Conservation (phyloP, 1,140 invertebrate genomes). For the Chlorops oryzae region DNA sequence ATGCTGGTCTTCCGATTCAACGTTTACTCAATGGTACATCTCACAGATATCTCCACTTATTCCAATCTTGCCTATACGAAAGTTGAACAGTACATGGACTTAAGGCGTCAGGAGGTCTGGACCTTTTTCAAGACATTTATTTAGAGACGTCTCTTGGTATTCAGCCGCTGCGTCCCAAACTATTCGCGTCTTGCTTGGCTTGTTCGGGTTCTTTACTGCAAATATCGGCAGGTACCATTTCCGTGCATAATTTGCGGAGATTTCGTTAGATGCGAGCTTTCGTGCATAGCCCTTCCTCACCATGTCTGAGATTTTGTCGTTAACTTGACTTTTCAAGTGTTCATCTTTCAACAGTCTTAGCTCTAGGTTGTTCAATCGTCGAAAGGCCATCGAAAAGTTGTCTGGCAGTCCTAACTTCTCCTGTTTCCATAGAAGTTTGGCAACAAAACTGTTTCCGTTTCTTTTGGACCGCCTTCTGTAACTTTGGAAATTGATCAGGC, state of each 20-base stretch:
- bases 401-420: too few species aligned
- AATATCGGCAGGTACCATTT: conserved; percentile 20
- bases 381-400: not conserved
- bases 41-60: conserved; percentile 27
- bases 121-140: conserved; percentile 22
- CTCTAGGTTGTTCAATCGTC: not conserved
- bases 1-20: conserved; percentile 18
- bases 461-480: too few species aligned
- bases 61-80: conserved; percentile 21
- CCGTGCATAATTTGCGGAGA: not conserved
- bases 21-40: conserved; percentile 26
- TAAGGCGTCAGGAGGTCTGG: conserved; percentile 27
- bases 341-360: not conserved
- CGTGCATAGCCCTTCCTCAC: not conserved
- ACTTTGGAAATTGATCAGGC: not conserved
- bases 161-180: conserved; percentile 25
- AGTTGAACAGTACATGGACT: conserved; percentile 22
- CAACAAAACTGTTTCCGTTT: too few species aligned
- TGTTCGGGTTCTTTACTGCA: conserved; percentile 21
- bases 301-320: not conserved
- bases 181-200: conserved; percentile 22
- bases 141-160: conserved; percentile 19
- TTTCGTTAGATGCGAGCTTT: not conserved
- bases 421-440: too few species aligned
- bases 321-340: not conserved